Evolutionary conservation across 2,888 invertebrate species (phyloP).

Genomic region (Cephus nigrinus): DNA sequence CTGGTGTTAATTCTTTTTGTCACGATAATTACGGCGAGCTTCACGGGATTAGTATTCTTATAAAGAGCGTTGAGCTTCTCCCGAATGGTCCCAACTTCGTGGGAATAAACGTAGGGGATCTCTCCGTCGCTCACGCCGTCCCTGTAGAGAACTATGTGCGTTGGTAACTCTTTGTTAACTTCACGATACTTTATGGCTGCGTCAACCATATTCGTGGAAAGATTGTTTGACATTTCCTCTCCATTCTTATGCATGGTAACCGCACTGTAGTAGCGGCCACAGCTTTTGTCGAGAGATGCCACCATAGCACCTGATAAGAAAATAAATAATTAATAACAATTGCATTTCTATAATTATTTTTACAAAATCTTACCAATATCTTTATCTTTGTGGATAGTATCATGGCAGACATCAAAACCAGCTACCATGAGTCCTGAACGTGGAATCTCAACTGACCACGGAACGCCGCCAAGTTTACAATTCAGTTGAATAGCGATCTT

Average conservation of each 20-base stretch:
- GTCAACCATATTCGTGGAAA: conserved; percentile 73
- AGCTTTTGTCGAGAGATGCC: conserved; percentile 72
- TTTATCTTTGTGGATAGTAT: conserved; percentile 72
- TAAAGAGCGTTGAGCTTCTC: conserved; percentile 71
- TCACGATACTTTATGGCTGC: conserved; percentile 69
- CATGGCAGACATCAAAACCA: conserved; percentile 92
- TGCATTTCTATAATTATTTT: not conserved
- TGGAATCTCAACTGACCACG: conserved; percentile 84
- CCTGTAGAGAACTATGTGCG: conserved; percentile 84
- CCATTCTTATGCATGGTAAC: conserved; percentile 80
- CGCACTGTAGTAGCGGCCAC: conserved; percentile 79
- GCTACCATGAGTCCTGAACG: conserved; percentile 79
- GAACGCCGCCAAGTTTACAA: conserved; percentile 92
- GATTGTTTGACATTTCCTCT: conserved; percentile 81
- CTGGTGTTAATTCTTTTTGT: conserved; percentile 91
- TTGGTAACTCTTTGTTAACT: conserved; percentile 69
- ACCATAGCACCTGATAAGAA: conserved; percentile 77
- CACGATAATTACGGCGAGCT: conserved; percentile 84
- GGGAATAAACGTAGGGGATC: conserved; percentile 79
- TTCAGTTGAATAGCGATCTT: conserved; percentile 94
- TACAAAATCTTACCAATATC: conserved; percentile 59
- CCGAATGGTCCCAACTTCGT: conserved; percentile 77
- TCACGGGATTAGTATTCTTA: conserved; percentile 52
- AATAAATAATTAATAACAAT: not conserved
- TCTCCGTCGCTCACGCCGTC: conserved; percentile 97